Evolutionary conservation across 2,113 vertebrate species (phyloP), one percentile per base, ranked within the genome.

Genomic region (Cacatua alba): DNA sequence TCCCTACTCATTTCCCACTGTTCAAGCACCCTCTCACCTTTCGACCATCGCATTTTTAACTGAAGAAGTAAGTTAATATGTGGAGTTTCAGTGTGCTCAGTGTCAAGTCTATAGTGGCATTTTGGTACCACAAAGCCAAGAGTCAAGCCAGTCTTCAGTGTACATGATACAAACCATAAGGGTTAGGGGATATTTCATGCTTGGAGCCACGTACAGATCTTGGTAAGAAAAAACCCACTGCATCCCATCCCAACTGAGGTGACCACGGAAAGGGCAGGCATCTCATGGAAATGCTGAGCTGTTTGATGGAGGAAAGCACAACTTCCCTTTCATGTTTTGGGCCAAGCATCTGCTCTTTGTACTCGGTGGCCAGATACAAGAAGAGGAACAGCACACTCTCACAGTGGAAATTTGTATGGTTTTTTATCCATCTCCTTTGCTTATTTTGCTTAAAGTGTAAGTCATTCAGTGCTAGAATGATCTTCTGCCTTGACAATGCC

Each of bases 101-200:
- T 52, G 57, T 9, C 20, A 43, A 81, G 62, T 44, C n/a, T 84
- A 33, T 18, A 75, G 11, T 0, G 23, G 11, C 24, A 33, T 89
- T 81, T 89, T 69, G 6, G 28, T 71, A 26, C 26, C 21, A 65
- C 19, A 52, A 57, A 51, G 31, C 51, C 39, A 65, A 59, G 25
- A 23, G 23, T 35, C 0, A 0, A 65, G 4, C 15, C 39, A 46
- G 21, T 26, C 46, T 10, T 59, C 48, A 64, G 23, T 25, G 52
- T 16, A 2, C 6, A 17, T 5, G 14, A 43, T 26, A 41, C 31
- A 35, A 6, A 20, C 18, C 0, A 0, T 9, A 29, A 79, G 23
- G 7, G 14, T 59, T 33, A 46, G 44, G 8, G 52, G 46, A 18
- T 41, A 39, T 57, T 43, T 80, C 14, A 1, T 76, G 13, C 57